A percentile compares a stretch with the other conserved stretches of the same genome.
phyloP scores from a whole-genome alignment of 2,113 vertebrate species.

The Pollachius pollachius region DNA sequence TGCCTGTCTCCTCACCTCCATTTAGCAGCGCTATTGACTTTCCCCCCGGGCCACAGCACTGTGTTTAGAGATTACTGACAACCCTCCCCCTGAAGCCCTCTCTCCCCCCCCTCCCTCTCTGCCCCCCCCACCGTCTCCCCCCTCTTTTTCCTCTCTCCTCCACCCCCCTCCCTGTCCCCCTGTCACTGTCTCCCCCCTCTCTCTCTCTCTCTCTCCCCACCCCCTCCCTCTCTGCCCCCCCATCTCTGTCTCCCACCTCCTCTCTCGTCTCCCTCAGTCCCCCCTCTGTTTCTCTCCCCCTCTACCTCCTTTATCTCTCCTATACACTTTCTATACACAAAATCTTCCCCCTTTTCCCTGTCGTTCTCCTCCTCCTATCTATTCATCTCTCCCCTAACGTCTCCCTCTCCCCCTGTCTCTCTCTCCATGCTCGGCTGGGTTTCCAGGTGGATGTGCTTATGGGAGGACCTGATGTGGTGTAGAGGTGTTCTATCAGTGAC shows the following conservation, averaged over 20 bases:
- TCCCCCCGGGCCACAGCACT: slow-evolving; percentile 61
- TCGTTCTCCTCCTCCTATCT: slow-evolving; percentile 49
- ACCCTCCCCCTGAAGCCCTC: slow-evolving; percentile 46
- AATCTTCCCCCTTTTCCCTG: background rate
- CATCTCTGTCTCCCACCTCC: background rate
- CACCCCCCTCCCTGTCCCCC: background rate
- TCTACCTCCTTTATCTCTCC: background rate
- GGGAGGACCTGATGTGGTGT: too few species aligned
- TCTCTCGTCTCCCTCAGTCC: background rate
- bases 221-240: too few species aligned
- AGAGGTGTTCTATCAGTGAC: too few species aligned
- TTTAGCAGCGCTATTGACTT: slow-evolving; percentile 69
- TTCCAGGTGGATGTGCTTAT: too few species aligned
- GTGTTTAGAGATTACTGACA: slow-evolving; percentile 71
- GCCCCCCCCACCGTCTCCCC: slow-evolving; percentile 18
- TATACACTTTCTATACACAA: background rate
- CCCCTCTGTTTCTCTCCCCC: background rate
- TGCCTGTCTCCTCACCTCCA: slow-evolving; percentile 62
- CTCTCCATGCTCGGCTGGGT: slow-evolving; percentile 1
- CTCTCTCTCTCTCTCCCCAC: slow-evolving; percentile 9
- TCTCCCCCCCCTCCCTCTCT: slow-evolving; percentile 26
- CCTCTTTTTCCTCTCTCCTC: background rate
- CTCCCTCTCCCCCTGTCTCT: background rate
- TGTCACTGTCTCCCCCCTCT: slow-evolving; percentile 7
- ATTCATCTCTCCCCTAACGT: background rate